Base-by-base conservation (phyloP, 2,113 vertebrate genomes). In the Megalops atlanticus region DNA sequence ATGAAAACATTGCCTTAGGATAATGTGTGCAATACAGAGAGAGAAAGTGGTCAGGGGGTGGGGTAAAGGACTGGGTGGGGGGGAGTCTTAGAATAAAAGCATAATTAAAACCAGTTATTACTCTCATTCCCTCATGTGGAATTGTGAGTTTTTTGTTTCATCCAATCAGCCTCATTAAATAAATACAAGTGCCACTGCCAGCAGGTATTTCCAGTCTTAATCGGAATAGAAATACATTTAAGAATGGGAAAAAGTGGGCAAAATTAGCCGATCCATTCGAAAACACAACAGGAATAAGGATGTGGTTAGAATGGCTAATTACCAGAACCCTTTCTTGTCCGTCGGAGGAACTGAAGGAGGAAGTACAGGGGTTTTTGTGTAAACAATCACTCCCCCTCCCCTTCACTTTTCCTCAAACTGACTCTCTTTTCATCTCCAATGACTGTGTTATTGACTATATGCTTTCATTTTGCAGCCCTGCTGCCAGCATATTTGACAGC, bases 231-330 rank as follows among this genome's bases (percentile, higher is more conserved):
- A 78, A 40, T 78, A 52, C 0, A 64, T 78, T 78, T 10, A 68
- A n/a, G 18, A 78, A 45, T 68, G 76, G n/a, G 41, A 31, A 68
- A 78, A 41, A 33, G 11, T 68, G 14, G 36, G 40, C 47, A 68
- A 64, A 69, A 27, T 7, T 31, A 72, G n/a, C 10, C 39, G 72
- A 77, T 77, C 41, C 3, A 31, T 39, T 75, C 47, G 49, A 64
- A 76, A 72, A 45, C 41, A 14, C 77, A 49, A 79, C 83, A 77
- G 87, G 87, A 91, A 89, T 89, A 84, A 89, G 88, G 89, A 90
- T 91, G 90, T 92, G 91, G 89, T 92, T 89, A 72, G 80, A 74
- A 72, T 81, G 75, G 43, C 86, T 92, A 91, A 91, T 91, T 91
- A 87, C 87, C 79, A 38, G 70, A 91, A 38, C 68, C n/a, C 24